Evolutionary conservation across 2,113 vertebrate genomes (phyloP).

Genomic region (Craseonycteris thonglongyai): DNA sequence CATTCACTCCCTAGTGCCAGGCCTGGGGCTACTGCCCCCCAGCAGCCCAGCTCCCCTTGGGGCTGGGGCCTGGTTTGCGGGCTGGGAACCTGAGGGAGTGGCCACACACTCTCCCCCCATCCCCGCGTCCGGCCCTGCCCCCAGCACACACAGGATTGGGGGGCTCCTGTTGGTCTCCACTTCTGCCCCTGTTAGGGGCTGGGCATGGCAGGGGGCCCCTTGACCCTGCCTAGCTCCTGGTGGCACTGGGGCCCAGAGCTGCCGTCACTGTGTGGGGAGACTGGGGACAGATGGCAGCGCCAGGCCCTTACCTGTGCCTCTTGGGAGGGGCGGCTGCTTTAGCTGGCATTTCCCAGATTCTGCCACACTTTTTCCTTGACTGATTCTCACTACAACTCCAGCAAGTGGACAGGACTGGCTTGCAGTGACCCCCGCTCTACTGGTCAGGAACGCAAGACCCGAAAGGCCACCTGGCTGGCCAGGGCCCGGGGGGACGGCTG

Average conservation of each 20-base stretch:
- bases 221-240: background rate
- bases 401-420: background rate
- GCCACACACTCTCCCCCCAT: fast-evolving
- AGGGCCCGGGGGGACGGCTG: background rate
- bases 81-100: no score
- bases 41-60: background rate
- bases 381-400: background rate
- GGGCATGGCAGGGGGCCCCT: background rate
- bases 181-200: background rate
- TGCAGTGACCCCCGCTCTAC: fast-evolving
- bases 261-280: no score
- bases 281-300: background rate
- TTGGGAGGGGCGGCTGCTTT: background rate
- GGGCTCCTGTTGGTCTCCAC: no score
- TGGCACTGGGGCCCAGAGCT: background rate
- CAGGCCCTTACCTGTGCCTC: background rate
- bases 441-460: background rate
- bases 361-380: background rate
- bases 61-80: no score
- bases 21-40: background rate
- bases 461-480: no score
- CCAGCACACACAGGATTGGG: fast-evolving
- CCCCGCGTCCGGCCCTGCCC: background rate
- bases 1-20: background rate
- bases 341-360: no score